Conservation (phyloP, 2,888 invertebrate species). For the Caenorhabditis sp. region DNA sequence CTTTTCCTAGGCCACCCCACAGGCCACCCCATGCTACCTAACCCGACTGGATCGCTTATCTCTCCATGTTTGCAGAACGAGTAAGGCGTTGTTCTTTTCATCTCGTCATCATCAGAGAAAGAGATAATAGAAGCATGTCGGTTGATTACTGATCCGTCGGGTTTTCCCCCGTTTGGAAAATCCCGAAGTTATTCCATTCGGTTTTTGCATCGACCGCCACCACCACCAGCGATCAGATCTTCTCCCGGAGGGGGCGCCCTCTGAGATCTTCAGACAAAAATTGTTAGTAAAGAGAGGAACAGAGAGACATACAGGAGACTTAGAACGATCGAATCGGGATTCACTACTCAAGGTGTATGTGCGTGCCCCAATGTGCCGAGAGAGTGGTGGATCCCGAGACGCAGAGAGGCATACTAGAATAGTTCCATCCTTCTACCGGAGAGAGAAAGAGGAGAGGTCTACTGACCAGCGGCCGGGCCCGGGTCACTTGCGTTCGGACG, state of each 20-base stretch:
- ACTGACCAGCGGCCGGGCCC: conserved; percentile 53
- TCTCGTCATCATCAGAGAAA: background rate
- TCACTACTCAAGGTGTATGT: too few relatives aligned
- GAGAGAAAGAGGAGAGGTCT: conserved; percentile 32
- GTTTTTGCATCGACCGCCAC: too few relatives aligned
- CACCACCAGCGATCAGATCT: too few relatives aligned
- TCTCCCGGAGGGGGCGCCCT: too few relatives aligned
- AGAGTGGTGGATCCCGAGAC: background rate
- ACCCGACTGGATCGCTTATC: background rate
- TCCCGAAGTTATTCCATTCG: conserved; percentile 42
- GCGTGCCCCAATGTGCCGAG: too few relatives aligned
- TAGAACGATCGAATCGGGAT: too few relatives aligned
- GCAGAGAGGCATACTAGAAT: conserved; percentile 20
- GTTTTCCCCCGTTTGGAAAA: conserved; percentile 18
- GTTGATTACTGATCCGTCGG: conserved; percentile 48
- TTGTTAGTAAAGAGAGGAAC: too few relatives aligned
- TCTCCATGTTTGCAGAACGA: conserved; percentile 4
- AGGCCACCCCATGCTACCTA: too few relatives aligned
- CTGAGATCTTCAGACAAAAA: too few relatives aligned
- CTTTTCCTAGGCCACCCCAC: too few relatives aligned
- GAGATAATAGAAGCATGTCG: background rate
- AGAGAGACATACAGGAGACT: too few relatives aligned
- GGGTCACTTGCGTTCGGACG: conserved; percentile 68
- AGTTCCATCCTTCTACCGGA: conserved; percentile 10
- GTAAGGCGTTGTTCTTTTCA: conserved; percentile 10